These are phyloP conservation scores for Sinodicranocentrus sp. DNA, from an alignment of 2,888 invertebrate genomes.

Conservation along the genomic window DNA sequence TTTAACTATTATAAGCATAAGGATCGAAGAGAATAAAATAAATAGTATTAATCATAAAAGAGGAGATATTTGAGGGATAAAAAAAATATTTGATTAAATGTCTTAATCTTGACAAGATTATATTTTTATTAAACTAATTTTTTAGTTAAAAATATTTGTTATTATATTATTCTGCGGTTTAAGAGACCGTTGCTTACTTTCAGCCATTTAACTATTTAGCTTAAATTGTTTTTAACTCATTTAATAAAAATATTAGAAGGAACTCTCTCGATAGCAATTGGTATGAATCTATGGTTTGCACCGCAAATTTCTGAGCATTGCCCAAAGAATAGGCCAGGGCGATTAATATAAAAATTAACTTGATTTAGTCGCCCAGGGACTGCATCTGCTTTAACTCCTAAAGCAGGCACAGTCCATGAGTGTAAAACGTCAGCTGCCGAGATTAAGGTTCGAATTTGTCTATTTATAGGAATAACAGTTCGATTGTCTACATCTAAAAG, in stretches of 20 bases:
- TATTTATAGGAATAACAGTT: slow-evolving; percentile 82
- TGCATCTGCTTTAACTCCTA: slow-evolving; percentile 84
- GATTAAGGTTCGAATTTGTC: slow-evolving; percentile 83
- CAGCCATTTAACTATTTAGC: slow-evolving; percentile 85
- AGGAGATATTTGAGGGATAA: slow-evolving; percentile 85
- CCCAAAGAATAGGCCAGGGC: slow-evolving; percentile 84
- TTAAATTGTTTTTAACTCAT: slow-evolving; percentile 80
- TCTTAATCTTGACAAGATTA: slow-evolving; percentile 86
- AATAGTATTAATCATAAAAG: slow-evolving; percentile 81
- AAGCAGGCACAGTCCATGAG: slow-evolving; percentile 83
- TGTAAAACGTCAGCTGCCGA: slow-evolving; percentile 84
- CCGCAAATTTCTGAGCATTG: slow-evolving; percentile 92
- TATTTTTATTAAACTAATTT: slow-evolving; percentile 81
- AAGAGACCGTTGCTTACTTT: slow-evolving; percentile 86
- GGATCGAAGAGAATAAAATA: slow-evolving; percentile 79
- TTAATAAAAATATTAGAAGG: slow-evolving; percentile 81
- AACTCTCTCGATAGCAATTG: slow-evolving; percentile 84
- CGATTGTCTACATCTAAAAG: slow-evolving; percentile 84
- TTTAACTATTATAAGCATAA: slow-evolving; percentile 81
- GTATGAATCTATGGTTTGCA: slow-evolving; percentile 89
- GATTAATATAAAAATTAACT: slow-evolving; percentile 82
- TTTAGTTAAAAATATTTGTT: slow-evolving; percentile 83
- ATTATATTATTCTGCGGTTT: slow-evolving; percentile 84
- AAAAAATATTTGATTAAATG: slow-evolving; percentile 82
- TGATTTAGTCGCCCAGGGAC: slow-evolving; percentile 82